Conservation (phyloP, 2,888 invertebrate genomes). For the Perizoma flavofasciatum region DNA sequence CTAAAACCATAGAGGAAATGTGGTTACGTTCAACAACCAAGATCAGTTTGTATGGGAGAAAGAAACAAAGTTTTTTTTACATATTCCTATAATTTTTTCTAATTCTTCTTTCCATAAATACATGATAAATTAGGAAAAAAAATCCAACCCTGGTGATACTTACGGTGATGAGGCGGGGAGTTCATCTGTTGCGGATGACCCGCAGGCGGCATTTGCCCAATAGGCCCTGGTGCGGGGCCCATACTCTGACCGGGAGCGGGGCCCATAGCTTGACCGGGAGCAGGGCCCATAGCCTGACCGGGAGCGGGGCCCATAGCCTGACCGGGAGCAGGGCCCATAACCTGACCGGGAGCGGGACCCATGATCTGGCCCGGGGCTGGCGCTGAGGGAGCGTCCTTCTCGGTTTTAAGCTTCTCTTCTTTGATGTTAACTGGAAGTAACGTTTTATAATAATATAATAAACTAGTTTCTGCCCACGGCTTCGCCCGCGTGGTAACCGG, state of each 20-base stretch:
- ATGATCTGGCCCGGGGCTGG: not conserved
- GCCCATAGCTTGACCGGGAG: slow-evolving; percentile 1
- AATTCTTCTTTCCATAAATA: too few relatives aligned
- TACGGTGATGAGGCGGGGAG: slow-evolving; percentile 72
- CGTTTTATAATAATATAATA: too few relatives aligned
- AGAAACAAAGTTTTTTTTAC: too few relatives aligned
- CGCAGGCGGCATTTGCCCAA: slow-evolving; percentile 25
- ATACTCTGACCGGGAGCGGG: not conserved
- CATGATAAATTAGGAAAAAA: too few relatives aligned
- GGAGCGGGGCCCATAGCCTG: not conserved
- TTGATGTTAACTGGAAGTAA: slow-evolving; percentile 28
- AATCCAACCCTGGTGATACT: slow-evolving; percentile 18
- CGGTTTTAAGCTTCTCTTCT: slow-evolving; percentile 29
- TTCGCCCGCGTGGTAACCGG: too few relatives aligned
- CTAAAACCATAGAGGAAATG: too few relatives aligned
- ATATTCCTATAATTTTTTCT: too few relatives aligned
- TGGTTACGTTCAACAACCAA: too few relatives aligned
- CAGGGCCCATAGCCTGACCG: slow-evolving; percentile 1
- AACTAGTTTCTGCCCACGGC: too few relatives aligned
- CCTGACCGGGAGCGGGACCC: slow-evolving; percentile 7
- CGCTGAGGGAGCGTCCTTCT: slow-evolving; percentile 12
- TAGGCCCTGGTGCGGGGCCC: slow-evolving; percentile 7
- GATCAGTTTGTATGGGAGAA: too few relatives aligned
- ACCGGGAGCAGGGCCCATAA: slow-evolving; percentile 7
- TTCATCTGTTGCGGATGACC: slow-evolving; percentile 54